Conservation (phyloP, 2,797 vertebrate genomes). For the Melopsittacus undulatus region DNA sequence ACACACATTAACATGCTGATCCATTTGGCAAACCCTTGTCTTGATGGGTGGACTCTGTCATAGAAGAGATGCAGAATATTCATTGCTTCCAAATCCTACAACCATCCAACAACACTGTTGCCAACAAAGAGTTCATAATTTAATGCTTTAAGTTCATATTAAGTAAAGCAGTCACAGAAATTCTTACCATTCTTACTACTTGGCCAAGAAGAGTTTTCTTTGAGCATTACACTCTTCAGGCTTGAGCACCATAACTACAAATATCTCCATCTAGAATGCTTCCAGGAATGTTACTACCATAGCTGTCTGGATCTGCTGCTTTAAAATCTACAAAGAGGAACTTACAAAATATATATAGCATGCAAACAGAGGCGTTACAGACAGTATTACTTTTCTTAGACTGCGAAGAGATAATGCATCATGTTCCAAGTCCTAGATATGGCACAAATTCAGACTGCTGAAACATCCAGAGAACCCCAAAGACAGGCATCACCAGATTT, state of each 20-base stretch:
- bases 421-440: not conserved
- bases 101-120: constrained; percentile 74
- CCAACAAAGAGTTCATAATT: not conserved
- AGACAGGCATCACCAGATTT: not conserved
- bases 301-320: not conserved
- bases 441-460: not conserved
- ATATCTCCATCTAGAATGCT: not conserved
- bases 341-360: not conserved
- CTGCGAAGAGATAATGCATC: too few relatives aligned
- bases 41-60: constrained; percentile 61
- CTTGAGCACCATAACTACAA: not conserved
- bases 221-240: not conserved
- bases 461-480: not conserved
- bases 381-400: not conserved
- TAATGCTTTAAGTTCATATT: not conserved
- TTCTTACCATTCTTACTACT: not conserved
- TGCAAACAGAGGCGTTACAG: not conserved
- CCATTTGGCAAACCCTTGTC: constrained; percentile 75
- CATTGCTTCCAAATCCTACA: constrained; percentile 75
- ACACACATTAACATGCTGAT: constrained; percentile 71
- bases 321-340: not conserved
- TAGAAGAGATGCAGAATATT: constrained; percentile 66
- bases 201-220: not conserved
- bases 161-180: not conserved
- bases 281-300: not conserved